Base-by-base conservation (phyloP, 2,113 vertebrate genomes). In the Pantherophis guttatus region DNA sequence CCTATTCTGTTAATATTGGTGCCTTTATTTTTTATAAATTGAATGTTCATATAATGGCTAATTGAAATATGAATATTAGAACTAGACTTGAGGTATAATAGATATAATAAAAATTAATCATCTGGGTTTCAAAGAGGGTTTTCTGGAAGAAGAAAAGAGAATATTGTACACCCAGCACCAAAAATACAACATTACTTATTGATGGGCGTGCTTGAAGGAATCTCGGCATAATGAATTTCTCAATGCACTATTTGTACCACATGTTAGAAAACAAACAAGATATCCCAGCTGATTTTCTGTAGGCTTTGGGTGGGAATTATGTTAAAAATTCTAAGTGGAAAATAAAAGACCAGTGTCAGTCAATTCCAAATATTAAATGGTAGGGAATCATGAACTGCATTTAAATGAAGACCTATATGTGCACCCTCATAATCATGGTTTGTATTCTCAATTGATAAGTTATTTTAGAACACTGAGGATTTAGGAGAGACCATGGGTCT, bases 11-110 rank as follows among this genome's bases (percentile, higher is more conserved):
- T 94, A 92, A 89, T 95, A 94, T 97, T 96, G 96, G 96, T 98
- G 97, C 97, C 97, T 98, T 98, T 97, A 93, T n/a, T 91, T 95
- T 97, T 97, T 93, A 92, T 81, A 81, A 81, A 81, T 44, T 81
- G 75, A 81, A 81, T 81, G 96, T 96, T 93, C 93, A 94, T 94
- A 53, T 93, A 91, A 95, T 87, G 94, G 90, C 26, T 58, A 93
- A 92, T 96, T 96, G 91, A 93, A 92, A 92, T 91, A 86, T 8
- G 90, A 94, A 94, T 92, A 95, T 94, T 92, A 92, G 94, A 96
- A 96, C 94, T 94, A 94, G 94, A 96, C 86, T 93, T 92, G 89
- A 94, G 94, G 93, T 92, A 62, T 90, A 3, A 87, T 53, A 91
- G 44, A 9, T n/a, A 0, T 7, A 86, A 90, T 8, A 86, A 0